These are phyloP conservation scores for Siderastrea radians DNA, from an alignment of 92 coral and sea anemone genomes.

Conservation along the genomic window DNA sequence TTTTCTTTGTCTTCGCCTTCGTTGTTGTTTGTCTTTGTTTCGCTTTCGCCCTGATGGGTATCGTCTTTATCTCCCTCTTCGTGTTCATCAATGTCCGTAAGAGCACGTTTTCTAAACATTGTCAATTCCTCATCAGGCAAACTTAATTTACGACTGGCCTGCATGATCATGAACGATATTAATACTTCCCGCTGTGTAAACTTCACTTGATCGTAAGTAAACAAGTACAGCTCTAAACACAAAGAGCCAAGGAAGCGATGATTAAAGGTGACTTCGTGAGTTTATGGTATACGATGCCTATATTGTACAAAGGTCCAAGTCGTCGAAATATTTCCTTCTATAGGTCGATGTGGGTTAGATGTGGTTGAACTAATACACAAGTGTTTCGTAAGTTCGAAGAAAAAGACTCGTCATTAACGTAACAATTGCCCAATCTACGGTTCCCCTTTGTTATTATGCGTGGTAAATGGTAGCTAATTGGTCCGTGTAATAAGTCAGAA, in stretches of 20 bases:
- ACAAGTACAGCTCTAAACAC: not conserved
- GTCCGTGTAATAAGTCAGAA: slow-evolving; percentile 1
- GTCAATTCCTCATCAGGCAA: slow-evolving; percentile 66
- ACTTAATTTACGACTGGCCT: slow-evolving; percentile 62
- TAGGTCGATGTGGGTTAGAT: not conserved
- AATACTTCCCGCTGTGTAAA: slow-evolving; percentile 10
- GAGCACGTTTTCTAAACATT: slow-evolving; percentile 44
- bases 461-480: not conserved
- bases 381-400: not conserved
- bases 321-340: not conserved
- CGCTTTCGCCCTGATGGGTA: slow-evolving; percentile 5
- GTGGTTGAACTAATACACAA: not conserved
- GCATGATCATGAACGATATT: slow-evolving; percentile 43
- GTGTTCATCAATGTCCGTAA: slow-evolving; percentile 73
- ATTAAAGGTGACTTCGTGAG: not conserved
- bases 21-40: not conserved
- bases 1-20: slow-evolving; percentile 30
- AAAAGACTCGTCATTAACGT: not conserved
- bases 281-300: not conserved
- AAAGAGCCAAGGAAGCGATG: not conserved
- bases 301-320: not conserved
- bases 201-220: slow-evolving; percentile 24
- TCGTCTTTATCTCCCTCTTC: slow-evolving; percentile 57
- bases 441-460: not conserved
- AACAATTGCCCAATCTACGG: not conserved